Base-by-base conservation (phyloP, 2,113 vertebrate genomes). In the Tetrao urogallus region DNA sequence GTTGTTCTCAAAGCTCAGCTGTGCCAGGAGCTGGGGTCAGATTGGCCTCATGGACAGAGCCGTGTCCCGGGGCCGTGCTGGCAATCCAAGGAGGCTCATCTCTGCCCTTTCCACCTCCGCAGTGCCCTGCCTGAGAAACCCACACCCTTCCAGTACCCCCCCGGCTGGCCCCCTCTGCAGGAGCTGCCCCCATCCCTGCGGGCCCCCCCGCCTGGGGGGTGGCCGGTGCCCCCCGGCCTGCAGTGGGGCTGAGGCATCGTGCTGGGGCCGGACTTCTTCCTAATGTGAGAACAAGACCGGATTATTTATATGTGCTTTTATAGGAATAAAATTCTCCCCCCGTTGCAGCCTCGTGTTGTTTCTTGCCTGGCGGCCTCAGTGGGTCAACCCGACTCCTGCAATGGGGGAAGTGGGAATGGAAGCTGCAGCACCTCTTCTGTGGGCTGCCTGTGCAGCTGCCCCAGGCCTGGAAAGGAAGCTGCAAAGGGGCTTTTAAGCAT, bases 181-280 rank as follows among this genome's bases (percentile, higher is more conserved):
- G 98, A 98, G 20, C 95, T 98, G 60, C 98, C 98, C 6, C 98
- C 94, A 0, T 98, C 98, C 50, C 97, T 98, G 86, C 93, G 97
- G 91, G 93, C 98, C 50, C 98, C 98, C 12, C 97, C 97, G 0
- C 96, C 97, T 0, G 96, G 97, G 10, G 98, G 97, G 2, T 98
- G 97, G 97, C 95, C 61, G 0, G 74, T 97, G 52, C 27, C 27
- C 15, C 27, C 94, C n/a, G 58, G 2, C 20, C 89, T 98, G 73
- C 98, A 98, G 60, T 98, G 98, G 98, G 98, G 98, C 92, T 98
- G 95, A 98, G 38, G 15, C 18, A 19, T 16, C 6, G 20, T 57
- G 17, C 88, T 75, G 54, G 30, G 50, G 36, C 10, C 32, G 64
- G 16, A 43, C 17, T 21, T 7, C 32, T 50, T 48, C 56, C 60